Conservation (phyloP, 2,113 vertebrate species). For the Notothenia coriiceps region DNA sequence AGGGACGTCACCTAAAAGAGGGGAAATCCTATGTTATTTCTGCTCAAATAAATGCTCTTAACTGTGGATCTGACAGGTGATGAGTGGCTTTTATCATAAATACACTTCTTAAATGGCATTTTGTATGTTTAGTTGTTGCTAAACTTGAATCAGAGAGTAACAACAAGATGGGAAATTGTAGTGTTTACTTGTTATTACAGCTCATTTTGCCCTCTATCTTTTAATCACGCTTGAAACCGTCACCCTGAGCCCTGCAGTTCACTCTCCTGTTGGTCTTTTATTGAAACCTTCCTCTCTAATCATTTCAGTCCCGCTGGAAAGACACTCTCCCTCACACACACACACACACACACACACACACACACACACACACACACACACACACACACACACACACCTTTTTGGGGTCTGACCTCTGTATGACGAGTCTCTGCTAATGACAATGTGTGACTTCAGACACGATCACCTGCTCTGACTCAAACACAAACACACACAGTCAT, state of each 20-base stretch:
- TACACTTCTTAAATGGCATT: slow-evolving; percentile 2
- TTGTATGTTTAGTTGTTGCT: slow-evolving; percentile 13
- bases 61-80: slow-evolving; percentile 24
- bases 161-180: slow-evolving; percentile 36
- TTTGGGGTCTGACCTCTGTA: slow-evolving; percentile 35
- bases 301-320: slow-evolving; percentile 23
- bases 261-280: slow-evolving; percentile 45
- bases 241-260: slow-evolving; percentile 25
- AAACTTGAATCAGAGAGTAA: slow-evolving; percentile 13
- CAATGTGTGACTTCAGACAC: slow-evolving; percentile 46
- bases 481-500: slow-evolving; percentile 18
- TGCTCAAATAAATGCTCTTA: slow-evolving; percentile 13
- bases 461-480: slow-evolving; percentile 30
- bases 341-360: slow-evolving; percentile 37
- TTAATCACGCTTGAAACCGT: slow-evolving; percentile 54
- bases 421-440: slow-evolving; percentile 54
- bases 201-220: slow-evolving; percentile 48
- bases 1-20: slow-evolving; percentile 7
- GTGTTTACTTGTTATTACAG: slow-evolving; percentile 47
- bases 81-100: slow-evolving; percentile 5
- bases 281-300: slow-evolving; percentile 63
- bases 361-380: background rate
- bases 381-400: slow-evolving; percentile 43
- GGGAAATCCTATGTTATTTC: slow-evolving; percentile 41
- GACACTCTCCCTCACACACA: slow-evolving; percentile 10